These are phyloP conservation scores for Anableps anableps DNA, from an alignment of 2,797 vertebrate species.

Conservation along the genomic window DNA sequence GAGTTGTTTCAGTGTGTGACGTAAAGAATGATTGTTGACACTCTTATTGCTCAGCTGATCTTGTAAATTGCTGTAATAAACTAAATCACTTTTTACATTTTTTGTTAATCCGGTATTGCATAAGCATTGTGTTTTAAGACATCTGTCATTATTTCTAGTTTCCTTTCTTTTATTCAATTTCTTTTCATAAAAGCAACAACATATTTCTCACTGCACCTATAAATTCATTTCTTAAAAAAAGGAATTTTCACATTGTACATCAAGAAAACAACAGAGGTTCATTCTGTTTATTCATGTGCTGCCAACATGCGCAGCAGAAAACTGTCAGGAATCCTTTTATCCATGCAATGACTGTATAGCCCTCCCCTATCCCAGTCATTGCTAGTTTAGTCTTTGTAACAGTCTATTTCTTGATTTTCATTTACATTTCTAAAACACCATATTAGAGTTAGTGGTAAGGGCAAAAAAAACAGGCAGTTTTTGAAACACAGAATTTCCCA, in stretches of 20 bases:
- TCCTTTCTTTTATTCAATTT: not conserved
- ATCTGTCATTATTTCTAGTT: not conserved
- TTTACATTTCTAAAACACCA: constrained; percentile 50
- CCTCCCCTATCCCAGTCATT: not conserved
- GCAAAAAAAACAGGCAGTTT: constrained; percentile 36
- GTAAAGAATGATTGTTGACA: not conserved
- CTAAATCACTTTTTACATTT: too few species aligned
- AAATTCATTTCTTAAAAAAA: not conserved
- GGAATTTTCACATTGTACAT: constrained; percentile 4
- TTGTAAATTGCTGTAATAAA: constrained; percentile 26
- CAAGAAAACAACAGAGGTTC: constrained; percentile 35
- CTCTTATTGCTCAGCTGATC: constrained; percentile 22
- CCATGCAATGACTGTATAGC: constrained; percentile 9
- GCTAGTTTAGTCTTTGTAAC: constrained; percentile 23
- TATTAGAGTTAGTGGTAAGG: constrained; percentile 41
- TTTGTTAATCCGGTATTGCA: too few species aligned
- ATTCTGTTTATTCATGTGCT: constrained; percentile 31
- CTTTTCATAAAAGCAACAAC: constrained; percentile 13
- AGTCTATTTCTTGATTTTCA: constrained; percentile 48
- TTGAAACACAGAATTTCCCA: constrained; percentile 30
- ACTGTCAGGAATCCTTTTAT: constrained; percentile 42
- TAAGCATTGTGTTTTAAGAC: not conserved
- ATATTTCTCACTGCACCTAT: not conserved
- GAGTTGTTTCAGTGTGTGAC: not conserved
- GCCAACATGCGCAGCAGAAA: constrained; percentile 43